Evolutionary conservation across 1,140 invertebrate species (phyloP), one percentile per base, ranked within the genome.

Genomic region (Melanaphis sacchari): DNA sequence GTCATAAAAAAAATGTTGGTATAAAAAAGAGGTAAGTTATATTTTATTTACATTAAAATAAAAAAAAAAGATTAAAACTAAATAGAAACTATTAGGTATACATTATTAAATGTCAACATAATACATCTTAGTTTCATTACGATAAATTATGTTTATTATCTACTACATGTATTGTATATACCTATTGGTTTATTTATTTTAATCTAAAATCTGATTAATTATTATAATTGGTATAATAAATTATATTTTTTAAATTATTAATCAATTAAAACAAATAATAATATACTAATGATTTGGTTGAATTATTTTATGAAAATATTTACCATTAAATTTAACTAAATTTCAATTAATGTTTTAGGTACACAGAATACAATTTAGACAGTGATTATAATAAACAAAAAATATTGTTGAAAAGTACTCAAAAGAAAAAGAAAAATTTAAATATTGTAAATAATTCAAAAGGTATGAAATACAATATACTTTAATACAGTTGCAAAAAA

Each of bases 11-110:
- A 31, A 46, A 49, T 21, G 54, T 26, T 21, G 54, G 43, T 38
- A 7, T 1, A 31, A 84, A 54, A 40, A 93, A 85, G 41, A 93
- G 81, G 91, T 84, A 43, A 84, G 40, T 66, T 66, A 90, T 41
- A 11, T 40, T 7, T 24, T 38, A 59, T 85, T 85, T 85, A 49
- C 5, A 26, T 43, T 88, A 9, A 43, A 24, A 82, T 82, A 1
- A 40, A 82, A 38, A 38, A 21, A 38, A 9, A 9, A 22, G 38
- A 38, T 81, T 81, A 81, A 38, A 21, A 81, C 36, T 43, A 59
- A 59, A 11, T 59, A 59, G 9, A 9, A 9, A 59, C 9, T 59
- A 11, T 59, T 59, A 9, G 8, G 18, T 4, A 18, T 66, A n/a
- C 36, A 18, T 18, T 76, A 76, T 66, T 66, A 11, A n/a, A 3